Evolutionary conservation across 2,113 vertebrate genomes (phyloP).

Genomic region (Plecturocebus donacophilus): DNA sequence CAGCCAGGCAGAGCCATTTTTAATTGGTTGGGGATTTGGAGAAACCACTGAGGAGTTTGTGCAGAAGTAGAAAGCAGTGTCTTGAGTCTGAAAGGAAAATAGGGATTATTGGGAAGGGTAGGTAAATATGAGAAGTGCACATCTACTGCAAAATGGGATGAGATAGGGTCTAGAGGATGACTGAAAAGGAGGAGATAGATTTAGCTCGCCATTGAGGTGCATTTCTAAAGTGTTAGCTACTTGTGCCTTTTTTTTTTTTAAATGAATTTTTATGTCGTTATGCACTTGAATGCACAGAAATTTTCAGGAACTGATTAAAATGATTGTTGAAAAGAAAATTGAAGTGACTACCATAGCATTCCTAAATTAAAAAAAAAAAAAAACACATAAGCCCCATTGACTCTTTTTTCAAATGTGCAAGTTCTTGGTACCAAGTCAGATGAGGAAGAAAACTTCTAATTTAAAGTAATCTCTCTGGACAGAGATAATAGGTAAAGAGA

Average conservation of each 20-base stretch:
- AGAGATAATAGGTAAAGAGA: not conserved
- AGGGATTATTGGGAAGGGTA: conserved; percentile 8
- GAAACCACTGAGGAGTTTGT: conserved; percentile 30
- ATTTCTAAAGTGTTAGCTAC: not conserved
- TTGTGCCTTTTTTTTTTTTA: not conserved
- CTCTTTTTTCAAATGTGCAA: not conserved
- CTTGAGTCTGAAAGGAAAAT: conserved; percentile 41
- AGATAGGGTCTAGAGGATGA: not conserved
- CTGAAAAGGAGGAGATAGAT: not conserved
- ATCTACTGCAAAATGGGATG: not conserved
- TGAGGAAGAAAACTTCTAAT: not conserved
- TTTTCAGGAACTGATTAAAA: not conserved
- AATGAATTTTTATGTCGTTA: not conserved
- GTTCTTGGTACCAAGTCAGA: not conserved
- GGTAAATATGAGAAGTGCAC: conserved; percentile 14
- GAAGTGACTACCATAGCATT: not conserved
- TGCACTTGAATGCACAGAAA: not conserved
- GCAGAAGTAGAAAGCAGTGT: not conserved
- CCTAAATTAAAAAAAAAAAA: not conserved
- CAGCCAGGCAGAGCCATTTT: conserved; percentile 66
- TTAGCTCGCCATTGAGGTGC: not conserved
- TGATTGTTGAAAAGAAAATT: not conserved
- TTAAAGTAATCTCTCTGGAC: not conserved
- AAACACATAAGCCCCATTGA: not conserved
- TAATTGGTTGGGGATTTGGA: conserved; percentile 72